phyloP scores from a whole-genome alignment of 2,888 invertebrate species.

The Mythimna ferrago region DNA sequence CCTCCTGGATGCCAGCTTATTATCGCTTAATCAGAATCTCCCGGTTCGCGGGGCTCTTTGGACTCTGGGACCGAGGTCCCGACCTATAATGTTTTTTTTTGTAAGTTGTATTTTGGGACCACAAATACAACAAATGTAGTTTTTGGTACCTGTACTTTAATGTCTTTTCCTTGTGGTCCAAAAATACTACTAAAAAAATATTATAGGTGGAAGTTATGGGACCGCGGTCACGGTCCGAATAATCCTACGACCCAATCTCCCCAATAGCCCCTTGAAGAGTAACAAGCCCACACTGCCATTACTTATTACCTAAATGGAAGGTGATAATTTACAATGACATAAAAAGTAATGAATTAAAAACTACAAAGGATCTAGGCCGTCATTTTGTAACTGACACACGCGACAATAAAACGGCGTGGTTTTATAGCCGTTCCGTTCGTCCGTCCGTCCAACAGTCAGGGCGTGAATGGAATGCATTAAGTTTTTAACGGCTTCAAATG shows the following conservation, averaged over 20 bases:
- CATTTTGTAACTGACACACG: conserved; percentile 45
- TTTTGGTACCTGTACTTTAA: too few relatives aligned
- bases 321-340: conserved; percentile 51
- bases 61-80: too few relatives aligned
- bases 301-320: conserved; percentile 31
- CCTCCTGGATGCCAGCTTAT: not conserved
- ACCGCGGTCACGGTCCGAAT: too few relatives aligned
- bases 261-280: not conserved
- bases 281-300: conserved; percentile 1
- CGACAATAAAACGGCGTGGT: conserved; percentile 52
- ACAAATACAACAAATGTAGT: too few relatives aligned
- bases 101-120: too few relatives aligned
- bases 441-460: conserved; percentile 23
- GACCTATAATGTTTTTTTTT: too few relatives aligned
- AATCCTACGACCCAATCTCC: too few relatives aligned
- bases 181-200: too few relatives aligned
- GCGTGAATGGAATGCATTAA: conserved; percentile 61
- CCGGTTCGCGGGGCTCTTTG: too few relatives aligned
- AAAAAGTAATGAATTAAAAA: conserved; percentile 54
- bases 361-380: conserved; percentile 27
- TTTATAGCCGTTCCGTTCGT: conserved; percentile 48
- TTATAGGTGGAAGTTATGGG: too few relatives aligned
- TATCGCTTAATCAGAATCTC: not conserved
- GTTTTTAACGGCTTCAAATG: conserved; percentile 51
- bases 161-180: too few relatives aligned